Base-by-base conservation (phyloP, 2,797 vertebrate genomes). In the Harpagifer antarcticus region DNA sequence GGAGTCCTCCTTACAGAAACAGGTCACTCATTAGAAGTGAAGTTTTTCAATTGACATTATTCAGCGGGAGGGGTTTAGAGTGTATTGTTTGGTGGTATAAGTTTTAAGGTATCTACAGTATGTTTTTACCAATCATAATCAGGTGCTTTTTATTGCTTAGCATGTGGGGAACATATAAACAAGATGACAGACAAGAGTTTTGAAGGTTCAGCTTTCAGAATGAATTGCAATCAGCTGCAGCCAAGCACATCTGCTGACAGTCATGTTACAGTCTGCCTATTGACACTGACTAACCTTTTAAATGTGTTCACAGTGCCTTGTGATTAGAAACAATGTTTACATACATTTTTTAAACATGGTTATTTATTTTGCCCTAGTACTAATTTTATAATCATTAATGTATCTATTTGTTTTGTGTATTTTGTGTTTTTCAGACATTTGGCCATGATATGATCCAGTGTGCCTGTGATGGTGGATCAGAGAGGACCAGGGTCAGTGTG, bases 1-100 rank as follows among this genome's bases (percentile, higher is more conserved):
- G 75, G 96, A 93, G 85, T 97, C 96, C 88, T 97, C 96, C 98
- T 98, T 88, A 33, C 4, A 68, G 47, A 79, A 63, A 65, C 40
- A 76, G 43, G 59, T 1, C 47, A 71, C 27, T 45, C 4, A 23
- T 74, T 45, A 52, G 5, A 40, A 17, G 50, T 37, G 33, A 37
- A 9, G 27, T 37, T 20, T 47, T 60, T 74, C 53, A 37, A 0
- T 4, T 20, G 4, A 48, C 6, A 45, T 19, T 20, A 60, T 44
- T 52, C 13, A 49, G 44, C 17, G 17, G 16, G 45, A 72, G 42
- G 8, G 31, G 0, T 3, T 53, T 7, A 54, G 15, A 55, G 2
- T 8, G 20, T 10, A 19, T 57, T 45, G 27, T 27, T 27, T 27
- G 27, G 27, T 27, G 27, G 27, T 27, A 27, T 27, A 27, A 27